Percentiles rank a stretch among this genome's conserved stretches.
phyloP scores from a whole-genome alignment of 2,113 vertebrate genomes.

The Taurulus bubalis region DNA sequence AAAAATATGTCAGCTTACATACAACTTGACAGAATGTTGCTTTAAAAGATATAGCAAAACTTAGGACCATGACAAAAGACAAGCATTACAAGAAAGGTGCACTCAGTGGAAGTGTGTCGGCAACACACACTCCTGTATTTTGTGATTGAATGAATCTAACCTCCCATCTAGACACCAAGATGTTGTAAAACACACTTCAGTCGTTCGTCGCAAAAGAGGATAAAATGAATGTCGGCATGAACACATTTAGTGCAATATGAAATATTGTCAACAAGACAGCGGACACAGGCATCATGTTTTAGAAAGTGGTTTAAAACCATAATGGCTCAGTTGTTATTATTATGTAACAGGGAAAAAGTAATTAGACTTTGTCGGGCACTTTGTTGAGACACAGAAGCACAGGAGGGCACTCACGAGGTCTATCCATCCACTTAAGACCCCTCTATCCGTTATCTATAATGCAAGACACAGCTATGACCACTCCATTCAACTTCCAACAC shows the following conservation, averaged over 20 bases:
- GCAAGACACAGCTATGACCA: slow-evolving; percentile 51
- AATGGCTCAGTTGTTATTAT: slow-evolving; percentile 1
- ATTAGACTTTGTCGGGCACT: slow-evolving; percentile 31
- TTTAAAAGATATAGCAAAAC: not conserved
- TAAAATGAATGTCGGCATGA: not conserved
- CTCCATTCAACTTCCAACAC: slow-evolving; percentile 42
- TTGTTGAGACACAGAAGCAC: slow-evolving; percentile 43
- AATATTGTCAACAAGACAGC: not conserved
- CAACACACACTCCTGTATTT: not conserved
- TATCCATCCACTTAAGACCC: slow-evolving; percentile 60
- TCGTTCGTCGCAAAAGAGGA: not conserved
- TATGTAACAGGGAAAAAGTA: slow-evolving; percentile 26
- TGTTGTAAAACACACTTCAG: not conserved
- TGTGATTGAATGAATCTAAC: not conserved
- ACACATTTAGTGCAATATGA: not conserved
- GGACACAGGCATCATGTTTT: not conserved
- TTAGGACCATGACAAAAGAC: not conserved
- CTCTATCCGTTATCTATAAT: slow-evolving; percentile 69
- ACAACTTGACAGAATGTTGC: not conserved
- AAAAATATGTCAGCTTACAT: not conserved
- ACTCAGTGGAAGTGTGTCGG: not conserved
- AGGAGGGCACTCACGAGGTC: slow-evolving; percentile 47
- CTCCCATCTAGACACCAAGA: not conserved
- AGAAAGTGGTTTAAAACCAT: not conserved
- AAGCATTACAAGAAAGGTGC: not conserved